Conservation (phyloP, 1,140 invertebrate species). For the Lineus longissimus region DNA sequence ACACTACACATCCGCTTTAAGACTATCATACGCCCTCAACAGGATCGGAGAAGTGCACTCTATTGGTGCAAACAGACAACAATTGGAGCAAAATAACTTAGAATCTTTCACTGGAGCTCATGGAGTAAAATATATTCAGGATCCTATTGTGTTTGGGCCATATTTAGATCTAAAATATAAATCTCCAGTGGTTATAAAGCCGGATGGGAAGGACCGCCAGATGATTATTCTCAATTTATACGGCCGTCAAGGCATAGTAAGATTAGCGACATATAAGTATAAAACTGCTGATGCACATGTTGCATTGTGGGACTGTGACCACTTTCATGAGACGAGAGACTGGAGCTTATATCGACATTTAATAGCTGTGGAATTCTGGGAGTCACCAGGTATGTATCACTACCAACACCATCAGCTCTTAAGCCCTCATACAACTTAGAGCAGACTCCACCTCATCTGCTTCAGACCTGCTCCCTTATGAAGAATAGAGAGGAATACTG, state of each 20-base stretch:
- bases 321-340: slow-evolving; percentile 42
- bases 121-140: slow-evolving; percentile 42
- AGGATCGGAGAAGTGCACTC: slow-evolving; percentile 40
- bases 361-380: slow-evolving; percentile 50
- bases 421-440: no score
- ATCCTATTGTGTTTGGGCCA: slow-evolving; percentile 47
- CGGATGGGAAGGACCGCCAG: slow-evolving; percentile 33
- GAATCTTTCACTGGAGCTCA: slow-evolving; percentile 38
- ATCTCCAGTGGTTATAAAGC: slow-evolving; percentile 41
- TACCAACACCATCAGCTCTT: no score
- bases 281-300: slow-evolving; percentile 44
- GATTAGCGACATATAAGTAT: slow-evolving; percentile 43
- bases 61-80: slow-evolving; percentile 21
- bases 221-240: slow-evolving; percentile 40
- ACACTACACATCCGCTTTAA: slow-evolving; percentile 42
- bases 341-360: slow-evolving; percentile 39
- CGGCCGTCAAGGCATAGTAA: slow-evolving; percentile 43
- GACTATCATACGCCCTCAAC: slow-evolving; percentile 44
- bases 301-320: slow-evolving; percentile 49
- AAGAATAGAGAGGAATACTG: no score
- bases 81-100: slow-evolving; percentile 36
- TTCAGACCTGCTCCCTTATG: no score
- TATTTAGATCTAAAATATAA: slow-evolving; percentile 48
- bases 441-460: no score
- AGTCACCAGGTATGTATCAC: slow-evolving; percentile 39